Evolutionary conservation across 2,797 vertebrate genomes (phyloP), one percentile per base, ranked within the genome.

Genomic region (Notamacropus eugenii): DNA sequence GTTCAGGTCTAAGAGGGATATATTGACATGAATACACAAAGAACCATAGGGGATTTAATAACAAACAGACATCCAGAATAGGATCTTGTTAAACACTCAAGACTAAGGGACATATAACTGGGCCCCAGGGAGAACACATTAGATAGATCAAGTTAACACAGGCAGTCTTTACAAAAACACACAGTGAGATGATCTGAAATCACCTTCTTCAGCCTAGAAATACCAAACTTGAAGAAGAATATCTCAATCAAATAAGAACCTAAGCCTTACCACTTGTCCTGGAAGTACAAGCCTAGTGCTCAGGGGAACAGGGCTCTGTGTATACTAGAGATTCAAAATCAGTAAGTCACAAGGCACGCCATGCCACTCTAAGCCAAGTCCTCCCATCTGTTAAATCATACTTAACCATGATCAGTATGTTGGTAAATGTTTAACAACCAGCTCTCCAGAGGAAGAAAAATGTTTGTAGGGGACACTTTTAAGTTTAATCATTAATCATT

Each of bases 81-180:
- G 5, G 16, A 92, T 95, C 57, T 95, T 54, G 57, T 96, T 96
- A 95, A 92, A 54, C 95, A 97, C 92, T 91, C 57, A 95, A 94
- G n/a, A 93, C 92, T 96, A 95, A 97, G 11, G 94, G 94, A 54
- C 87, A 94, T 54, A 91, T 96, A 95, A 97, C 55, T 90, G 28
- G 55, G 94, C 31, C 52, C 34, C 91, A 94, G 87, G 55, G 93
- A 94, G 58, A 95, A 67, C 94, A 96, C 74, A 82, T 82, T 82
- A 94, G 11, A 82, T 31, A n/a, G 91, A 95, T 28, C 91, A 90
- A 96, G 31, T 90, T 91, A 93, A 95, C 57, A 93, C 52, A 82
- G 74, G 46, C 34, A 90, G 40, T 92, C 74, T 97, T 92, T 96
- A 93, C 13, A 62, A 55, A 95, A 5, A 95, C 40, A 91, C 93